Base-by-base conservation (phyloP, 2,797 vertebrate genomes). In the Gastrophryne carolinensis region DNA sequence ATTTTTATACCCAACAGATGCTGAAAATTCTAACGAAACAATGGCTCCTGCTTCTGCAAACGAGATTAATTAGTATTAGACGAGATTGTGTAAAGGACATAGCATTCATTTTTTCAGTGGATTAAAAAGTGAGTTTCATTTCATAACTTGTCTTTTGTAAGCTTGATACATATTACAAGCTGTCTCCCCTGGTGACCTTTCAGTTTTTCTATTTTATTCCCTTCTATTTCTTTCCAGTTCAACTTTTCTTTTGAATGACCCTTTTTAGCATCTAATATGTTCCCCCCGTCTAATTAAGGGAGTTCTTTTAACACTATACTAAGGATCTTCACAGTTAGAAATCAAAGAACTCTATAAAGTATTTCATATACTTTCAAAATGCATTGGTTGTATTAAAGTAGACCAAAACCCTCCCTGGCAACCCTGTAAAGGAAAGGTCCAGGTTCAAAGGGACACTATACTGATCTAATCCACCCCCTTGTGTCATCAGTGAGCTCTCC, bases 61-160 rank as follows among this genome's bases (percentile, higher is more conserved):
- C 50, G 67, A 71, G 67, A 77, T 77, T 77, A 71, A 77, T 77
- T 77, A 77, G 52, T 21, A 77, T 71, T 72, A 77, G 26, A 49
- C 10, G 21, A 73, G 34, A 77, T 70, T 50, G 35, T 56, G 26
- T n/a, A 71, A 71, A 77, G 75, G 37, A 60, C 29, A 69, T 63
- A 44, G 37, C 53, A 52, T 71, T 71, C 15, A 32, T 64, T 71
- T 32, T 41, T 57, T 71, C 49, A 63, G 61, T 64, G 35, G 29
- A 77, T 77, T 71, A 77, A 62, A 23, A 57, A 47, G n/a, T 77
- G 29, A 65, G 19, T 77, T 65, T 69, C 34, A 44, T 69, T 62
- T 41, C 13, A 27, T 29, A 34, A 63, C 23, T 71, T 64, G 62
- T 27, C 34, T 54, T 56, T 34, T 29, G 29, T 56, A 27, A 15